phyloP scores from a whole-genome alignment of 2,113 vertebrate genomes.

The Paramormyrops kingsleyae region DNA sequence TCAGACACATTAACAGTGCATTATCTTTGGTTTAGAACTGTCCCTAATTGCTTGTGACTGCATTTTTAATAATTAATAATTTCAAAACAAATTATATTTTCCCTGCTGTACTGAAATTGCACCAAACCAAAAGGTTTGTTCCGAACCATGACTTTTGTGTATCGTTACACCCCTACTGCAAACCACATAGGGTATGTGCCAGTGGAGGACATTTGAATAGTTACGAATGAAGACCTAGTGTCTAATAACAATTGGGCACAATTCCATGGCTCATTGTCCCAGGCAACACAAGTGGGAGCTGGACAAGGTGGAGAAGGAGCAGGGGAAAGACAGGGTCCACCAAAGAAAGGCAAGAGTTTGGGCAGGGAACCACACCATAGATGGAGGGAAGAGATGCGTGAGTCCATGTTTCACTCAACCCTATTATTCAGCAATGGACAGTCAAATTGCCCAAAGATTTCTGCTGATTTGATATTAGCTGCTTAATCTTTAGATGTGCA shows the following conservation, averaged over 20 bases:
- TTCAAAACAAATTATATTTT: background rate
- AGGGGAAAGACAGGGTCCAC: conserved; percentile 34
- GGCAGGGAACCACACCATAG: conserved; percentile 35
- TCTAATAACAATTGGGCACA: background rate
- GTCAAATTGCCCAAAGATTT: background rate
- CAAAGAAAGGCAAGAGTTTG: conserved; percentile 33
- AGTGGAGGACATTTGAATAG: background rate
- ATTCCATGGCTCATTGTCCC: conserved; percentile 7
- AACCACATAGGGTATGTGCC: background rate
- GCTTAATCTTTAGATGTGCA: background rate
- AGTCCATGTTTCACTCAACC: background rate
- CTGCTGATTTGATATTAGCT: background rate
- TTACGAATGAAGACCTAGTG: conserved; percentile 16
- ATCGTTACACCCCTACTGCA: background rate
- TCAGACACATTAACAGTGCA: background rate
- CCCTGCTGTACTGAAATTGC: background rate
- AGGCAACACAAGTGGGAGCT: conserved; percentile 45
- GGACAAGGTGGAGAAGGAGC: conserved; percentile 60
- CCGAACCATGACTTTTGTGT: background rate
- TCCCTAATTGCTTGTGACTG: background rate
- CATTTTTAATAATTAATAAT: background rate
- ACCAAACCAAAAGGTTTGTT: background rate
- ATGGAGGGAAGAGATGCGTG: conserved; percentile 44
- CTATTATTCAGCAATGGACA: background rate
- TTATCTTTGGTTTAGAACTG: background rate